A percentile compares a stretch with the other conserved stretches of the same genome.
Evolutionary conservation across 2,888 invertebrate species (phyloP).

Genomic region (Caenorhabditis wallacei): DNA sequence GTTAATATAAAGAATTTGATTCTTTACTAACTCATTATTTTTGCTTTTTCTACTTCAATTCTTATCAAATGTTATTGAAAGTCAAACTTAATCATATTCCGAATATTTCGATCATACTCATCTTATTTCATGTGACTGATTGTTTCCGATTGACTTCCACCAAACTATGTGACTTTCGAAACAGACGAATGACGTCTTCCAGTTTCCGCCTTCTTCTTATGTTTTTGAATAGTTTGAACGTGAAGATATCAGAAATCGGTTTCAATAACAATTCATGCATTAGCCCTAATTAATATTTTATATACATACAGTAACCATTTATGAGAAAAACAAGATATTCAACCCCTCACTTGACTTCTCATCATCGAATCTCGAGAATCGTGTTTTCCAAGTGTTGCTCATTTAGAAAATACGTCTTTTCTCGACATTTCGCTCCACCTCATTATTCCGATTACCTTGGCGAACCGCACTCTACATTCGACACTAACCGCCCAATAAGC

Average conservation of each 20-base stretch:
- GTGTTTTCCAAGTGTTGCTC: conserved; percentile 56
- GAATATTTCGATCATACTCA: conserved; percentile 6
- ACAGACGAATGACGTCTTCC: conserved; percentile 46
- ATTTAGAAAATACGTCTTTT: conserved; percentile 16
- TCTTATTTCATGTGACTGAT: conserved; percentile 41
- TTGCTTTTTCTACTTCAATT: background rate
- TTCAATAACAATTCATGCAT: background rate
- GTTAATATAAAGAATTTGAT: background rate
- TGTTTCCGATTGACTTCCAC: conserved; percentile 54
- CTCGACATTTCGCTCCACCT: conserved; percentile 1
- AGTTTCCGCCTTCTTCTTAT: background rate
- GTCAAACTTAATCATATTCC: background rate
- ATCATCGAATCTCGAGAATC: background rate
- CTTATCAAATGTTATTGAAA: background rate
- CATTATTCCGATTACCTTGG: conserved; percentile 60
- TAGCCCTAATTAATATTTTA: background rate
- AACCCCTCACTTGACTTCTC: conserved; percentile 5
- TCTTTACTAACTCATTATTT: conserved; percentile 4
- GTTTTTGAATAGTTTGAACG: background rate
- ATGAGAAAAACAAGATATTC: background rate
- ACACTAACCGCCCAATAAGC: conserved; percentile 53
- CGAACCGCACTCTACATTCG: conserved; percentile 39
- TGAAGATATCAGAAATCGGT: conserved; percentile 7
- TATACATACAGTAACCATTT: background rate
- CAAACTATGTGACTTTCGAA: conserved; percentile 23